These are phyloP conservation scores for Zalophus californianus DNA, from an alignment of 2,797 vertebrate genomes.

Conservation along the genomic window DNA sequence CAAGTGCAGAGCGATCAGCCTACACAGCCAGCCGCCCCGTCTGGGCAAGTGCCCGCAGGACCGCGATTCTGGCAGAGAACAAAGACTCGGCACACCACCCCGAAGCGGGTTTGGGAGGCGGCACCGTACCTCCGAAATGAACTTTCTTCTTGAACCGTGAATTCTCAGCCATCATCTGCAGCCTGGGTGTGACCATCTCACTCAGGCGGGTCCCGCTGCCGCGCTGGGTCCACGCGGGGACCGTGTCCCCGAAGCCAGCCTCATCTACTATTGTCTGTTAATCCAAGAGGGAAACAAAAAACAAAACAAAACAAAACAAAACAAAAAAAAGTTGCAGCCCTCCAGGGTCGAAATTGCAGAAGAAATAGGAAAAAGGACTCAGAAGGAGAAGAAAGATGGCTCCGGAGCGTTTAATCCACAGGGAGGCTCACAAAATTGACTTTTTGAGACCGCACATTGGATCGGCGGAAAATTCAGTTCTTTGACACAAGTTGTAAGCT, in stretches of 20 bases:
- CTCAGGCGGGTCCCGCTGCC: constrained; percentile 52
- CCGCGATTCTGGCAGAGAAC: background rate
- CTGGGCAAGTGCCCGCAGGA: background rate
- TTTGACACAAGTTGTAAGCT: constrained; percentile 86
- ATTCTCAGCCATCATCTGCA: constrained; percentile 85
- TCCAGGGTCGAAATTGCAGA: background rate
- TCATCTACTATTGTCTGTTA: constrained; percentile 66
- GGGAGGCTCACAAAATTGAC: constrained; percentile 37
- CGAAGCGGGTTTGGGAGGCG: background rate
- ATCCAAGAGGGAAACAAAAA: constrained; percentile 39
- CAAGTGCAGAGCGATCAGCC: background rate
- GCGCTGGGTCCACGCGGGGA: constrained; percentile 59
- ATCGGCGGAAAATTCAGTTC: constrained; percentile 49
- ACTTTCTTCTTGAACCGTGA: constrained; percentile 88
- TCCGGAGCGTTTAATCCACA: constrained; percentile 28
- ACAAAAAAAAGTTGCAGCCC: constrained; percentile 63
- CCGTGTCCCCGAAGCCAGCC: constrained; percentile 33
- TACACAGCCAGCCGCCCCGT: background rate
- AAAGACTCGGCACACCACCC: background rate
- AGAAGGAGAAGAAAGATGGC: background rate
- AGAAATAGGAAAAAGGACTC: background rate
- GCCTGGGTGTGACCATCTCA: constrained; percentile 85
- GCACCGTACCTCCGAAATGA: constrained; percentile 88
- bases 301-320: too few relatives aligned
- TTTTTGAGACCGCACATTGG: background rate